These are phyloP conservation scores for Rattus norvegicus DNA, from an alignment of 2,113 vertebrate genomes.

Conservation along the genomic window DNA sequence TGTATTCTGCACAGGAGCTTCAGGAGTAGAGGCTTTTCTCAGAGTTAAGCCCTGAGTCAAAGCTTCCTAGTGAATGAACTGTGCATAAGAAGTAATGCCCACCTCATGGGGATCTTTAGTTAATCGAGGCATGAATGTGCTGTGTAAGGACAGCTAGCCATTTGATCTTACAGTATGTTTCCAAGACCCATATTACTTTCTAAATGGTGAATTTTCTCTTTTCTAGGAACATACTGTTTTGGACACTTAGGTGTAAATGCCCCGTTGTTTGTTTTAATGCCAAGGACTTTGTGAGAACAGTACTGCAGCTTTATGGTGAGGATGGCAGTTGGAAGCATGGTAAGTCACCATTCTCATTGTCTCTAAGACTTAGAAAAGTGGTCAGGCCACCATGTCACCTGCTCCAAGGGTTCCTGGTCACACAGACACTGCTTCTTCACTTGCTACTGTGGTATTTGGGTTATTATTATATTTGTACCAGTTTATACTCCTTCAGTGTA, in stretches of 20 bases:
- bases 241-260: slow-evolving; percentile 83
- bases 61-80: not conserved
- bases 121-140: not conserved
- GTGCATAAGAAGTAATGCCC: not conserved
- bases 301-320: slow-evolving; percentile 84
- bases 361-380: not conserved
- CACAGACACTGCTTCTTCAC: no score
- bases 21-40: not conserved
- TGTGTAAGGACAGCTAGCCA: not conserved
- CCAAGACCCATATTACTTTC: not conserved
- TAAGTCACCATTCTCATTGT: slow-evolving; percentile 45
- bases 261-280: slow-evolving; percentile 93
- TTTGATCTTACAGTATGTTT: not conserved
- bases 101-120: not conserved
- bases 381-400: not conserved
- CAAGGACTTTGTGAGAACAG: slow-evolving; percentile 92
- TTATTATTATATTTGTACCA: not conserved
- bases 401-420: not conserved
- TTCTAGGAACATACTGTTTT: slow-evolving; percentile 88
- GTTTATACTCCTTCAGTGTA: not conserved
- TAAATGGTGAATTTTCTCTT: slow-evolving; percentile 45
- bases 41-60: not conserved
- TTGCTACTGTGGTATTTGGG: not conserved
- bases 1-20: not conserved
- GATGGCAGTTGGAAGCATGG: slow-evolving; percentile 91